A percentile compares a stretch with the other conserved stretches of the same genome.
Evolutionary conservation across 2,113 vertebrate species (phyloP).

Genomic region (Tachuris rubrigastra): DNA sequence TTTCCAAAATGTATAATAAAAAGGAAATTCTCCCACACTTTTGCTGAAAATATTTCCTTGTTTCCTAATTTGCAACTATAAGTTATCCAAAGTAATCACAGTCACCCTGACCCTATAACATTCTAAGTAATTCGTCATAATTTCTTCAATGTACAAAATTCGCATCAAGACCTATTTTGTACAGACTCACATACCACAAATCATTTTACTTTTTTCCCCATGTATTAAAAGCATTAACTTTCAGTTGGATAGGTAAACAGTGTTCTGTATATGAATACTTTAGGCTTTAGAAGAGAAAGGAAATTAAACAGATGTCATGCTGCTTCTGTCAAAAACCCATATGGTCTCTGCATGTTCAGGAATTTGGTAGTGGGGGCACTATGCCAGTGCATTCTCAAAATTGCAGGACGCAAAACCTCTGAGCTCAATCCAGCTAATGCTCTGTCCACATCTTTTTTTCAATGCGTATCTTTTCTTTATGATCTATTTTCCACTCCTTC

Average conservation of each 20-base stretch:
- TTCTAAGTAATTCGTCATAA: neutral
- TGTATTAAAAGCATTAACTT: neutral
- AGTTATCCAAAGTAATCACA: neutral
- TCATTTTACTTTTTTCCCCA: neutral
- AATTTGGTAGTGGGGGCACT: neutral
- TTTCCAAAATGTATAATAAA: slow-evolving; percentile 31
- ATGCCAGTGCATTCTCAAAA: neutral
- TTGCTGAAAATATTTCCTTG: neutral
- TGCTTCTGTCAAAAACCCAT: neutral
- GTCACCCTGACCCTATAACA: neutral
- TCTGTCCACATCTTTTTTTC: neutral
- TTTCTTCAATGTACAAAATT: neutral
- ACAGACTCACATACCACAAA: neutral
- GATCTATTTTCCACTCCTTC: neutral
- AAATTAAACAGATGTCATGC: neutral
- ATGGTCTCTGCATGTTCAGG: neutral
- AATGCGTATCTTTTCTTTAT: neutral
- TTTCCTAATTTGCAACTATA: neutral
- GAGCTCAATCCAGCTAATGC: neutral
- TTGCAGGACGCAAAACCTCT: neutral
- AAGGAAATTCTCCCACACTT: neutral
- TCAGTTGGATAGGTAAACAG: neutral
- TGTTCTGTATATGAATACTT: neutral
- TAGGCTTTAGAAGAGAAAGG: neutral
- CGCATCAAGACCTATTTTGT: neutral